These are phyloP conservation scores for Baronia brevicornis DNA, from an alignment of 2,888 invertebrate species.

Conservation along the genomic window DNA sequence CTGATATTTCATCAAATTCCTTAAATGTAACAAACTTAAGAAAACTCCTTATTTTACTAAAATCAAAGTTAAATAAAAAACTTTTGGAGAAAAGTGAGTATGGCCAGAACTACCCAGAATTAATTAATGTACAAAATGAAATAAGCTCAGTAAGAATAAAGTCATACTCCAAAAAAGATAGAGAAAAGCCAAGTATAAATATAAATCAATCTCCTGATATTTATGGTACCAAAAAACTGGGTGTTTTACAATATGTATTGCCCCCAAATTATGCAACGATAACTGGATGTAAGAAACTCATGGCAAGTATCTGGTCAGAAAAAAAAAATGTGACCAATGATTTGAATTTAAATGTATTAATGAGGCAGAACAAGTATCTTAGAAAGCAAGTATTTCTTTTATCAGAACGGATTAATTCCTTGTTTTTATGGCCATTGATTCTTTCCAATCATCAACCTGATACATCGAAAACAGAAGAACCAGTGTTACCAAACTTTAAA, in stretches of 20 bases:
- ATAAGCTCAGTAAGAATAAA: conserved; percentile 32
- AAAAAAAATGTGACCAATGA: conserved; percentile 13
- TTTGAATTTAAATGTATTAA: conserved; percentile 26
- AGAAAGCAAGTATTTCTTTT: conserved; percentile 31
- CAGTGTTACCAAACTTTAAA: conserved; percentile 3
- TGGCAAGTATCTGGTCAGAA: conserved; percentile 28
- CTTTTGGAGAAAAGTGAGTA: conserved; percentile 30
- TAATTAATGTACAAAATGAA: conserved; percentile 24
- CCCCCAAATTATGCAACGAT: conserved; percentile 53
- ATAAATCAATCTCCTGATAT: conserved; percentile 31
- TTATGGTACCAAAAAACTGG: conserved; percentile 37
- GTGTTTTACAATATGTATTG: conserved; percentile 32
- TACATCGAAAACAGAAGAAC: conserved; percentile 3
- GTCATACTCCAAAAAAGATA: conserved; percentile 44
- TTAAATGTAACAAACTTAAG: conserved; percentile 37
- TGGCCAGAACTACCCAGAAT: conserved; percentile 27
- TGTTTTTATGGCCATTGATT: conserved; percentile 54
- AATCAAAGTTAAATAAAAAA: conserved; percentile 34
- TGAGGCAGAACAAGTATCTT: conserved; percentile 31
- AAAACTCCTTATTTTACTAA: conserved; percentile 41
- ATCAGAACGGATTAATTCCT: conserved; percentile 39
- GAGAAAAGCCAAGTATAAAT: conserved; percentile 20
- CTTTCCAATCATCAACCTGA: conserved; percentile 31
- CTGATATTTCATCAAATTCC: conserved; percentile 13
- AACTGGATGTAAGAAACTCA: conserved; percentile 45